phyloP scores from a whole-genome alignment of 1,140 invertebrate genomes.

The Drosophila kurseongensis region DNA sequence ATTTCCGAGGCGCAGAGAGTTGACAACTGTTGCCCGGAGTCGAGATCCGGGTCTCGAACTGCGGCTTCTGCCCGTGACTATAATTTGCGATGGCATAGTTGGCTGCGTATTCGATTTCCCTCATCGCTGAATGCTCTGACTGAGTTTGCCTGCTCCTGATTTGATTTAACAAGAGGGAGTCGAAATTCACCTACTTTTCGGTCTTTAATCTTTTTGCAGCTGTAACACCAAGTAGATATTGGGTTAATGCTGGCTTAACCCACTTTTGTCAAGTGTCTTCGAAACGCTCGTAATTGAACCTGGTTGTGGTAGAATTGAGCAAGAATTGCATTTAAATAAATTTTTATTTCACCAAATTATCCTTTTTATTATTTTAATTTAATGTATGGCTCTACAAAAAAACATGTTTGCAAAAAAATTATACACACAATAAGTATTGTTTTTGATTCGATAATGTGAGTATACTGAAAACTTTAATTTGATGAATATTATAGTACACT shows the following conservation, averaged over 20 bases:
- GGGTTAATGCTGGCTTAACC: slow-evolving; percentile 24
- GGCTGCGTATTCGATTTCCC: slow-evolving; percentile 44
- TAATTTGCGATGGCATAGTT: slow-evolving; percentile 42
- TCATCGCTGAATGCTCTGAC: slow-evolving; percentile 12
- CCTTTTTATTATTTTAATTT: not conserved
- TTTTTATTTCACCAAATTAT: not conserved
- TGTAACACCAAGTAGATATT: not conserved
- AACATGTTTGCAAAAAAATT: too few relatives aligned
- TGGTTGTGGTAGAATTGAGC: not conserved
- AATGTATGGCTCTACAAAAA: too few relatives aligned
- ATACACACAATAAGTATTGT: too few relatives aligned
- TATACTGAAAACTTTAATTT: too few relatives aligned
- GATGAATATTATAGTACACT: too few relatives aligned
- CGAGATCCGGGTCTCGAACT: slow-evolving; percentile 5
- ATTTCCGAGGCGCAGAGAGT: slow-evolving; percentile 23
- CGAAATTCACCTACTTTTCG: slow-evolving; percentile 2
- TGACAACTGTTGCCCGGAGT: slow-evolving; percentile 62
- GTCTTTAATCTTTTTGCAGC: slow-evolving; percentile 13
- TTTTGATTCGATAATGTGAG: too few relatives aligned
- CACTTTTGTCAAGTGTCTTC: not conserved
- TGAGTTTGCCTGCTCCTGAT: slow-evolving; percentile 35
- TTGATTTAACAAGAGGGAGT: slow-evolving; percentile 9
- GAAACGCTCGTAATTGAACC: slow-evolving; percentile 6
- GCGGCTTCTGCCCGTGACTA: slow-evolving; percentile 26
- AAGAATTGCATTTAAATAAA: not conserved